phyloP scores from a whole-genome alignment of 2,797 vertebrate species.

The Paedocypris micromegethes region DNA sequence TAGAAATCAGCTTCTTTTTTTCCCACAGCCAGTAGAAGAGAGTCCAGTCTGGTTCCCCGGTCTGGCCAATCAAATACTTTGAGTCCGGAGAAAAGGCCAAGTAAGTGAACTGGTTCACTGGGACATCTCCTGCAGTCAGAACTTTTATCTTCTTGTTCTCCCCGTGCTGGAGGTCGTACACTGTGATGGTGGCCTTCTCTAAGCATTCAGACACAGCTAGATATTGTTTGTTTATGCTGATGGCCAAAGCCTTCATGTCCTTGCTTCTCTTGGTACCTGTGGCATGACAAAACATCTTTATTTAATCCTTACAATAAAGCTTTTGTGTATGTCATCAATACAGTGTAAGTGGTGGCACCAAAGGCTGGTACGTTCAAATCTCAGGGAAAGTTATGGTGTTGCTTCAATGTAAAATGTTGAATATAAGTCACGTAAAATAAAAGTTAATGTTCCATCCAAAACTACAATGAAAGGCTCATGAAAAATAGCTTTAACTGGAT shows the following conservation, averaged over 20 bases:
- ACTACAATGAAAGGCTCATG: too few relatives aligned
- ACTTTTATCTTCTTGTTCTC: slow-evolving; percentile 75
- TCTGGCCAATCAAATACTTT: slow-evolving; percentile 77
- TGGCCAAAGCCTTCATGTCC: slow-evolving; percentile 75
- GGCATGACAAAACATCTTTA: not conserved
- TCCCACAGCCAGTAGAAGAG: slow-evolving; percentile 88
- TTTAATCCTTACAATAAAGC: too few relatives aligned
- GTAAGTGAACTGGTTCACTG: slow-evolving; percentile 66
- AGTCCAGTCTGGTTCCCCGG: slow-evolving; percentile 73
- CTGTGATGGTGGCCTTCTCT: slow-evolving; percentile 72
- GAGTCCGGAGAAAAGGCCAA: slow-evolving; percentile 89
- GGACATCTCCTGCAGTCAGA: slow-evolving; percentile 66
- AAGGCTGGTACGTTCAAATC: too few relatives aligned
- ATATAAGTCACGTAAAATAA: too few relatives aligned
- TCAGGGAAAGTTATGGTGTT: too few relatives aligned
- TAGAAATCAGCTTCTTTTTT: slow-evolving; percentile 79
- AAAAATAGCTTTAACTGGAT: too few relatives aligned
- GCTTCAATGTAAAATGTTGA: too few relatives aligned
- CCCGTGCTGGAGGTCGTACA: slow-evolving; percentile 79
- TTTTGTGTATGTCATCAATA: too few relatives aligned
- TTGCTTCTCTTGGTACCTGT: slow-evolving; percentile 78
- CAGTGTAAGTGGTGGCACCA: too few relatives aligned
- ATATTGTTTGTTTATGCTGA: slow-evolving; percentile 80
- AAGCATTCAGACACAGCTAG: slow-evolving; percentile 80
- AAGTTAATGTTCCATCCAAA: too few relatives aligned